Evolutionary conservation across 2,888 invertebrate species (phyloP), one percentile per base, ranked within the genome.

Genomic region (Lumbricus terrestris): DNA sequence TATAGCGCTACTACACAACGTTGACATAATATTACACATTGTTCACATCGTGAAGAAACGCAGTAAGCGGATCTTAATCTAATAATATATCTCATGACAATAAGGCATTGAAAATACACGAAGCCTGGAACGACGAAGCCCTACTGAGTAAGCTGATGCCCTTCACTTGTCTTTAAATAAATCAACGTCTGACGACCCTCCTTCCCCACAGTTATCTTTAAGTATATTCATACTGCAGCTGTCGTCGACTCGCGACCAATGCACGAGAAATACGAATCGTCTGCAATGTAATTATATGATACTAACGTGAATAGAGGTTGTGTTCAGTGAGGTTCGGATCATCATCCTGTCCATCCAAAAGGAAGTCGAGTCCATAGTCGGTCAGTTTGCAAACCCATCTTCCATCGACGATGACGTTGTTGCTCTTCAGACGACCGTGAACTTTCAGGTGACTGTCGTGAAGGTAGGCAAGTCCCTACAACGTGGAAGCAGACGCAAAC

Each of bases 311-410:
- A 82, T 47, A 91, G 15, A 69, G 33, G 13, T 89, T 89, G 85
- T 92, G 91, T 18, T 91, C 91, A 1, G 91, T 88, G n/a, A 88
- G 90, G 42, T 92, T 91, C 1, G 92, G 90, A 2, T 91, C 91
- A 11, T 90, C 90, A 23, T 92, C 91, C 90, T 92, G 92, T 40
- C 92, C 92, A 33, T 90, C 90, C 29, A 90, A 91, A 37, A 94
- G 91, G 29, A 90, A 90, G 82, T 92, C 89, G 13, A 93, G 92
- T 23, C 94, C 94, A 90, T 93, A 94, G 91, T 94, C 94, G 6
- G 94, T 93, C 82, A 94, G 92, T 91, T 94, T 94, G 89, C 94
- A 94, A 29, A 93, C 93, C 94, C 94, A 94, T 34, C 94, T 92
- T 47, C 93, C 93, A 92, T 94, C 94, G 29, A 94, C 93, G 33